A percentile compares a stretch with the other conserved stretches of the same genome.
Conservation (phyloP, 2,113 vertebrate species). For the Syngnathus typhle region DNA sequence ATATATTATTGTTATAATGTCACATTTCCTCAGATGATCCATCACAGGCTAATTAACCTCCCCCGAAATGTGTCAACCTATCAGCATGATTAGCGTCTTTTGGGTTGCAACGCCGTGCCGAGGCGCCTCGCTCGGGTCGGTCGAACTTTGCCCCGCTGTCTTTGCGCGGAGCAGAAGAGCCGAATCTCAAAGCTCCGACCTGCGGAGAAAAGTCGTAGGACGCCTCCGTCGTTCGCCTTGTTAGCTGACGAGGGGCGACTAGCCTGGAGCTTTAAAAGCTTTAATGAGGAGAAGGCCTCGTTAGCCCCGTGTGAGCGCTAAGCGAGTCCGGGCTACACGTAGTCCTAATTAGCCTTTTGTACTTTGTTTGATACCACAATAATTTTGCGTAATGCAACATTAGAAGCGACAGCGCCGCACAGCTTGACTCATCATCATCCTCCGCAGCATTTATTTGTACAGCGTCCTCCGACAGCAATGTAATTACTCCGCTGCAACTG, state of each 20-base stretch:
- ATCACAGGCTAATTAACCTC: conserved; percentile 46
- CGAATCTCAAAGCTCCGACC: conserved; percentile 49
- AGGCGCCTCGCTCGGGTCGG: conserved; percentile 25
- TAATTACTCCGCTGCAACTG: neutral
- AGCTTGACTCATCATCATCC: neutral
- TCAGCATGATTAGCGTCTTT: conserved; percentile 30
- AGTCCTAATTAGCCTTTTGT: conserved; percentile 62
- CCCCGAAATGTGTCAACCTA: conserved; percentile 12
- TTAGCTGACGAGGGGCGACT: conserved; percentile 54
- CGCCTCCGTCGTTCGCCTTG: conserved; percentile 55
- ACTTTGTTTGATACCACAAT: conserved; percentile 40
- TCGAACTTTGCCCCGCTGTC: conserved; percentile 39
- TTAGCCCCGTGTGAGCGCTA: conserved; percentile 41
- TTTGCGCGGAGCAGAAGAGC: conserved; percentile 40
- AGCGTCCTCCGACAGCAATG: neutral
- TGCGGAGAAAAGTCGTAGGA: conserved; percentile 37
- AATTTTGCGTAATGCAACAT: conserved; percentile 24
- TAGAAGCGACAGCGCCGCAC: neutral
- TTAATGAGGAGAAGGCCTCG: conserved; percentile 58
- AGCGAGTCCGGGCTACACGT: conserved; percentile 53
- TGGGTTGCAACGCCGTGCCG: conserved; percentile 8
- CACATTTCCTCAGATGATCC: conserved; percentile 29
- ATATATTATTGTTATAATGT: neutral
- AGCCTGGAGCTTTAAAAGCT: conserved; percentile 45
- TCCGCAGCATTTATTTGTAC: neutral